Evolutionary conservation across 2,113 vertebrate genomes (phyloP), one percentile per base, ranked within the genome.

Genomic region (Plestiodon gilberti): DNA sequence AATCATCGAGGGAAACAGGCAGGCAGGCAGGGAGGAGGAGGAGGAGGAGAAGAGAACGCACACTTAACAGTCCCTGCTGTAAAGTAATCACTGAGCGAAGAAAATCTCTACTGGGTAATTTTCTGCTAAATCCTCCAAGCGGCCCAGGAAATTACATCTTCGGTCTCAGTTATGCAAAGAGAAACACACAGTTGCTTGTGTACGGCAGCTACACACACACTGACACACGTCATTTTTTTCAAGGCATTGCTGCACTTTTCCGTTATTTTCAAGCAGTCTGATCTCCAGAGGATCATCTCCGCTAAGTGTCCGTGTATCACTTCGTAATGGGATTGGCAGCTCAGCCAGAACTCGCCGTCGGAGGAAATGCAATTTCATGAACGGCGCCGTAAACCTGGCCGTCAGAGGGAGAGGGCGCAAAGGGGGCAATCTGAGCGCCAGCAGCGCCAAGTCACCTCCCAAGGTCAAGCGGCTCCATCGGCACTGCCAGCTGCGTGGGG

Each of bases 241-340:
- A 35, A 67, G 48, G 35, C 5, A 52, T 1, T 69, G 28, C 52
- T 25, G 62, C 35, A 77, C 64, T 61, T 61, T 23, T 17, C 38
- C 69, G 73, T 57, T 23, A 43, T 69, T 61, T 70, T 15, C 30
- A 2, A 81, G 25, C n/a, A n/a, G 62, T 15, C 13, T 30, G 9
- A 15, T 64, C 87, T 35, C 81, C 2, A 20, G 73, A 40, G 43
- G 23, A 38, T 38, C 74, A 43, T 79, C 81, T 17, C 3, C 10
- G 57, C 82, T 38, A 65, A 74, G 55, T 17, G 25, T n/a, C 57
- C 11, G 23, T 30, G 5, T 30, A 38, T 18, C 61, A 69, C 74
- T 70, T 23, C 25, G n/a, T 87, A 87, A 87, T 85, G 64, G 82
- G 61, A 13, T 81, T 82, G 81, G 76, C 84, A 86, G 62, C 69